Evolutionary conservation across 2,113 vertebrate species (phyloP).

Genomic region (Notechis scutatus): DNA sequence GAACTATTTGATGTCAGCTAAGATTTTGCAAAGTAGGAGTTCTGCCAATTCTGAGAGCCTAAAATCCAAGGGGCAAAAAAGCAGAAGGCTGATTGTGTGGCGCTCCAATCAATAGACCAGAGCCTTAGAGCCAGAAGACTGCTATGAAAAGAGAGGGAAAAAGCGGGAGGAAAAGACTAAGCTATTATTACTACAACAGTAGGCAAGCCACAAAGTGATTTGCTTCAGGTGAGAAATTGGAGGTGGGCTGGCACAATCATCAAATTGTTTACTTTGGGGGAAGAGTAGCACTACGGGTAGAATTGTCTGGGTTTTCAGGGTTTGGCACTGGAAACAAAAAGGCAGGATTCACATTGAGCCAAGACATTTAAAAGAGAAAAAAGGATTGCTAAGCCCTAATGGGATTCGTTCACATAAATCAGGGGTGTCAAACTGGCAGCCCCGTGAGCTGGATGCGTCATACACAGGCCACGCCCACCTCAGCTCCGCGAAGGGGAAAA

Average conservation of each 20-base stretch:
- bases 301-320: not conserved
- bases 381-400: not conserved
- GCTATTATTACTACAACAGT: not conserved
- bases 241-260: not conserved
- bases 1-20: not conserved
- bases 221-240: not conserved
- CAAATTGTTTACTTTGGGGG: not conserved
- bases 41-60: not conserved
- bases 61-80: not conserved
- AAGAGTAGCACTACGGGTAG: not conserved
- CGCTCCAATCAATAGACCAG: not conserved
- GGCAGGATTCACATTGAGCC: not conserved
- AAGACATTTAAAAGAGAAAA: not conserved
- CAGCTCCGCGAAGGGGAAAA: too few relatives aligned
- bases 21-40: not conserved
- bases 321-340: not conserved
- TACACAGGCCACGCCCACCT: too few relatives aligned
- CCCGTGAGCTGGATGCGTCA: too few relatives aligned
- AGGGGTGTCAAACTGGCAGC: too few relatives aligned
- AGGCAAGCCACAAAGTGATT: not conserved
- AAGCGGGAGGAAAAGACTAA: not conserved
- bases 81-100: not conserved
- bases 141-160: not conserved
- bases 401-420: not conserved
- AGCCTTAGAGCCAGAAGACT: not conserved